Evolutionary conservation across 2,888 invertebrate genomes (phyloP).

Genomic region (Metallyticus violacea): DNA sequence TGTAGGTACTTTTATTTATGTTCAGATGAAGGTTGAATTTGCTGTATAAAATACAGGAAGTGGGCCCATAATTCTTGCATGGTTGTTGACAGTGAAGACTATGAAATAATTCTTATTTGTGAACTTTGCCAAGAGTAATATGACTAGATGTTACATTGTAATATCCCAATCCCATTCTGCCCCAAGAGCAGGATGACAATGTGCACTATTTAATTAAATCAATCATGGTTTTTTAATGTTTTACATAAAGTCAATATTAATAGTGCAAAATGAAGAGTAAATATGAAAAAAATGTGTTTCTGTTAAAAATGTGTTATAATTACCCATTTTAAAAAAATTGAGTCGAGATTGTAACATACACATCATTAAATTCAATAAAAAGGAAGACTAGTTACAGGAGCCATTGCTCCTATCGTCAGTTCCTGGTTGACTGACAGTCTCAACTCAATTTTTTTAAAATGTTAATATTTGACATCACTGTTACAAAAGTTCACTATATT

Average conservation of each 20-base stretch:
- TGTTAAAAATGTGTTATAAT: not conserved
- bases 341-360: no score
- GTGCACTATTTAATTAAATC: not conserved
- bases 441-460: no score
- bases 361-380: no score
- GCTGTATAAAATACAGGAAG: not conserved
- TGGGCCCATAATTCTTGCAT: constrained; percentile 30
- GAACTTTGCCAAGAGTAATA: not conserved
- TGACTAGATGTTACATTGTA: not conserved
- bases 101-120: constrained; percentile 11
- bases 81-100: constrained; percentile 24
- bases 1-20: constrained; percentile 19
- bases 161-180: not conserved
- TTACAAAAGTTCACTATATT: no score
- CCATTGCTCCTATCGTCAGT: no score
- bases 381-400: no score
- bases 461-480: no score
- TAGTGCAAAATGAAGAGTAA: not conserved
- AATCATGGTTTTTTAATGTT: not conserved
- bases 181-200: not conserved
- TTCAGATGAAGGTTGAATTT: constrained; percentile 24
- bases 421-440: no score
- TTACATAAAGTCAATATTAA: not conserved
- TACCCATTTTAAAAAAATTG: no score
- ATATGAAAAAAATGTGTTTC: no score